Conservation (phyloP, 2,888 invertebrate genomes). For the Notodonta dromedarius region DNA sequence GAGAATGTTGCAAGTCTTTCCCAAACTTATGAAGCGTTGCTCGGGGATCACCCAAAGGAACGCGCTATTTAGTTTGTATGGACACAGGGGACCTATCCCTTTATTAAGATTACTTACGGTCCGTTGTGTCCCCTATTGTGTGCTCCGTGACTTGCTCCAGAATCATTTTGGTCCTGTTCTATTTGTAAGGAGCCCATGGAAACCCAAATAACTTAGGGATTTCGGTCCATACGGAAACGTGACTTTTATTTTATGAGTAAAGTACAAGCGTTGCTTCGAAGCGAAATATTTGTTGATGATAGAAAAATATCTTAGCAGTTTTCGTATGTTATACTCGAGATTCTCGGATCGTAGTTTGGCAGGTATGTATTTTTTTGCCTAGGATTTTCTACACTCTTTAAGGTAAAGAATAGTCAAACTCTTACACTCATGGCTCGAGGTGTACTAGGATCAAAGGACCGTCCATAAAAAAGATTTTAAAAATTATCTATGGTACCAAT, state of each 20-base stretch:
- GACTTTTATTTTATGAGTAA: background rate
- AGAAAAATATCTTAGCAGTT: background rate
- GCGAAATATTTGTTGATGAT: background rate
- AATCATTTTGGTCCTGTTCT: slow-evolving; percentile 15
- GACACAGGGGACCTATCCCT: slow-evolving; percentile 37
- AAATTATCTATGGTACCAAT: slow-evolving; percentile 28
- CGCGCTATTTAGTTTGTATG: slow-evolving; percentile 34
- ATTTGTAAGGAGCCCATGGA: slow-evolving; percentile 5
- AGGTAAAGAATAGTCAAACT: background rate
- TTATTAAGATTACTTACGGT: slow-evolving; percentile 38
- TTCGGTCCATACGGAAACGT: background rate
- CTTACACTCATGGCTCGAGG: background rate
- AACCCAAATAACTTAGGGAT: background rate
- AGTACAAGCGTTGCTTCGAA: background rate
- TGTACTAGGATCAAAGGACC: background rate
- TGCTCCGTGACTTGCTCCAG: slow-evolving; percentile 22
- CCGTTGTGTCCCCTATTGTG: slow-evolving; percentile 21
- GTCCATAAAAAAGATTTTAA: slow-evolving; percentile 9
- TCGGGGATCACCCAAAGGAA: slow-evolving; percentile 12
- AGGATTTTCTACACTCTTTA: too few relatives aligned
- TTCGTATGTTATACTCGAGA: too few relatives aligned
- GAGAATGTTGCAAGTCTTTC: slow-evolving; percentile 23
- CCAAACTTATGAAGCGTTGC: slow-evolving; percentile 26
- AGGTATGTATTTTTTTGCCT: too few relatives aligned
- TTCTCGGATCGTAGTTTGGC: too few relatives aligned